Percentiles rank a stretch among this genome's conserved stretches.
phyloP scores from a whole-genome alignment of 2,113 vertebrate genomes.

The Chunga burmeisteri region DNA sequence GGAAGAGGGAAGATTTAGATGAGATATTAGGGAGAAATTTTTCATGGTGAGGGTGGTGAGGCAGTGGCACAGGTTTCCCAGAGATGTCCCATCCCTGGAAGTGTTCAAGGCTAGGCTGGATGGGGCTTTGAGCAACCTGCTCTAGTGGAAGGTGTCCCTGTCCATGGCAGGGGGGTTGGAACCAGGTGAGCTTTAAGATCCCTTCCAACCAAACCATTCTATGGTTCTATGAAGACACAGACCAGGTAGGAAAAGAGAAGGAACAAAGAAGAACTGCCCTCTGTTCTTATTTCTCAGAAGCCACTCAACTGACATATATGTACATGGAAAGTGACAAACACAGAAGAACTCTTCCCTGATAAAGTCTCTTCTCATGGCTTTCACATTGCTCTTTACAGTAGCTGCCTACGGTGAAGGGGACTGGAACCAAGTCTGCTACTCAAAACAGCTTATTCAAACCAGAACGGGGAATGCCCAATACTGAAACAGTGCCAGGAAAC shows the following conservation, averaged over 20 bases:
- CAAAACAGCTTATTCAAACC: constrained; percentile 45
- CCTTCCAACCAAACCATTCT: too few relatives aligned
- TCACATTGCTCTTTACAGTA: not conserved
- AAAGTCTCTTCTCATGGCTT: not conserved
- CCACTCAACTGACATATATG: not conserved
- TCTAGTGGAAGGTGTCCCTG: too few relatives aligned
- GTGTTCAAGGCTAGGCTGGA: too few relatives aligned
- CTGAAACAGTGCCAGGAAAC: constrained; percentile 53
- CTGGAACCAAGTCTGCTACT: not conserved
- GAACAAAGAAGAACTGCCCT: not conserved
- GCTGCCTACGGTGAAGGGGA: not conserved
- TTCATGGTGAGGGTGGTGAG: too few relatives aligned
- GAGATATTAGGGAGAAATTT: too few relatives aligned
- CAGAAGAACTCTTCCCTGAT: not conserved
- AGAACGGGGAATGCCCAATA: constrained; percentile 38
- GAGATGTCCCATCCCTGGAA: too few relatives aligned
- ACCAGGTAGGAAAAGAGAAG: not conserved
- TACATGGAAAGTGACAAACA: not conserved
- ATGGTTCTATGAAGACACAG: not conserved
- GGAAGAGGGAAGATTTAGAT: too few relatives aligned
- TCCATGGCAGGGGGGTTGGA: too few relatives aligned
- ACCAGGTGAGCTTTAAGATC: too few relatives aligned
- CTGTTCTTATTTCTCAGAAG: not conserved
- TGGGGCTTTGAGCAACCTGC: too few relatives aligned
- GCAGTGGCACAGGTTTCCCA: too few relatives aligned